These are phyloP conservation scores for Epinephelus cyanopodus DNA, from an alignment of 2,113 vertebrate genomes.

Conservation along the genomic window DNA sequence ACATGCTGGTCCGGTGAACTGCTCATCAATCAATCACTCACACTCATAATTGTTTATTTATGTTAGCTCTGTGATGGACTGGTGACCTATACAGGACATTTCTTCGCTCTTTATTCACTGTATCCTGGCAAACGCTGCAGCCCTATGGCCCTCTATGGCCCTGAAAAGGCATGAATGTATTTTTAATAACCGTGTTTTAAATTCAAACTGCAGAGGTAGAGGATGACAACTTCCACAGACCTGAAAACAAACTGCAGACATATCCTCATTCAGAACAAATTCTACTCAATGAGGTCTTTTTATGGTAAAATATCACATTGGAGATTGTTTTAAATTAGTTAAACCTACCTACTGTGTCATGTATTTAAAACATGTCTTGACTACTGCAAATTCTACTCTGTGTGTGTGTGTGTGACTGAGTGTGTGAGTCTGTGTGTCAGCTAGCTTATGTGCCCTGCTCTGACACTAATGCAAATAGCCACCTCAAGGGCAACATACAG, in stretches of 20 bases:
- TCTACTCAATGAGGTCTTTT: neutral
- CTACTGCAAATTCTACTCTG: slow-evolving; percentile 6
- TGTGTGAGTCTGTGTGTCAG: slow-evolving; percentile 19
- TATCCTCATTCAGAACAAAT: neutral
- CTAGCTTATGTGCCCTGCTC: slow-evolving; percentile 51
- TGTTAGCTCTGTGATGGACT: slow-evolving; percentile 29
- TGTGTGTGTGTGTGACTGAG: slow-evolving; percentile 6
- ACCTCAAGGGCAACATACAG: slow-evolving; percentile 79
- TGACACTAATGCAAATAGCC: slow-evolving; percentile 78
- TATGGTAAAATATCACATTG: neutral
- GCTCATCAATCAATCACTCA: slow-evolving; percentile 12
- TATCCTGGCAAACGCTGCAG: slow-evolving; percentile 9
- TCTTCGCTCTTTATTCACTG: slow-evolving; percentile 8
- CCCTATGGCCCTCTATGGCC: slow-evolving; percentile 11
- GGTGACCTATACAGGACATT: slow-evolving; percentile 9
- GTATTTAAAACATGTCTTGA: neutral
- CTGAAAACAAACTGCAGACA: neutral
- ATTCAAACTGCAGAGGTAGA: slow-evolving; percentile 48
- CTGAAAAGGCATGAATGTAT: slow-evolving; percentile 43
- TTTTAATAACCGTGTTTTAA: slow-evolving; percentile 44
- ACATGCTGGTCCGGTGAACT: slow-evolving; percentile 16
- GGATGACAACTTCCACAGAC: slow-evolving; percentile 16
- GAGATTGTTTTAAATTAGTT: slow-evolving; percentile 11
- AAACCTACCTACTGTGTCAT: neutral
- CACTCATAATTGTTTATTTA: slow-evolving; percentile 19